Evolutionary conservation across 2,888 invertebrate species (phyloP).

Genomic region (Timema cristinae): DNA sequence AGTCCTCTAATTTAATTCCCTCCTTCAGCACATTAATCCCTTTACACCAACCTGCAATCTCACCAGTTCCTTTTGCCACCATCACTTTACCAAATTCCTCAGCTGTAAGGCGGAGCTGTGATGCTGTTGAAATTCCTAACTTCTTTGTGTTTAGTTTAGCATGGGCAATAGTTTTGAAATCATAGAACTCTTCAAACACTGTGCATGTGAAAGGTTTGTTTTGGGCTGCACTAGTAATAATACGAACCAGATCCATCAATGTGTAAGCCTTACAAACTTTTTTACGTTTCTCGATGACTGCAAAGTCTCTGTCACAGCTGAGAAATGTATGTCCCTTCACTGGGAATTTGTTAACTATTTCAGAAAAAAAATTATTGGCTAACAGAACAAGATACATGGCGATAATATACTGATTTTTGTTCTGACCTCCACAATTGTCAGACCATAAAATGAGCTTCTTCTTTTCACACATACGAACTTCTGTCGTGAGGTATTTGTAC

Average conservation of each 20-base stretch:
- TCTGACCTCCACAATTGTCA: not conserved
- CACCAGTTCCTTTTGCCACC: not conserved
- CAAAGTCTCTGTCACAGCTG: not conserved
- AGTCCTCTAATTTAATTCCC: not conserved
- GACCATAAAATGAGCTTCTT: conserved; percentile 13
- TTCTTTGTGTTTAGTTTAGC: not conserved
- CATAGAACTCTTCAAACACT: not conserved
- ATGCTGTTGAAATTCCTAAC: not conserved
- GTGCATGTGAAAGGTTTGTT: not conserved
- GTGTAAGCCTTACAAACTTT: not conserved
- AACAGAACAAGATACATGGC: not conserved
- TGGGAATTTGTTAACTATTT: not conserved
- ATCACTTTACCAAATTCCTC: not conserved
- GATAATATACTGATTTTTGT: not conserved
- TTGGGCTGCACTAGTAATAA: not conserved
- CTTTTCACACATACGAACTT: not conserved
- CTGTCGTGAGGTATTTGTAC: not conserved
- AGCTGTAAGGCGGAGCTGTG: not conserved
- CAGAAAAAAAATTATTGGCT: not conserved
- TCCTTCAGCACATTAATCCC: not conserved
- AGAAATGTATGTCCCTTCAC: not conserved
- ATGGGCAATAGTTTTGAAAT: not conserved
- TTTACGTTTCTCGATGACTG: not conserved
- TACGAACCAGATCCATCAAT: not conserved
- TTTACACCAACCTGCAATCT: not conserved